Conservation (phyloP, 2,797 vertebrate species). For the Phaenicophaeus curvirostris region DNA sequence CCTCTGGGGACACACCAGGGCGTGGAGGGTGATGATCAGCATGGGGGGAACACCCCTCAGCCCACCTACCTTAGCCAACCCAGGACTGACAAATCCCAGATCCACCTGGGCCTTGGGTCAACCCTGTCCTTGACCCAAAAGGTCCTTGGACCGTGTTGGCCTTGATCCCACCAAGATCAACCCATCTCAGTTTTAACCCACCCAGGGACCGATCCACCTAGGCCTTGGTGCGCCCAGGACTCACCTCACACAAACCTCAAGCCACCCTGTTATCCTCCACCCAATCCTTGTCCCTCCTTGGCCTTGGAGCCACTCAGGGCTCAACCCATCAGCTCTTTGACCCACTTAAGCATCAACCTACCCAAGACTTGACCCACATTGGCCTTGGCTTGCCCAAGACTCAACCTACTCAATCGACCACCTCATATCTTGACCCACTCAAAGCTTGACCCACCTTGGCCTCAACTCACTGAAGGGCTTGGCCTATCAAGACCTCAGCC, state of each 20-base stretch:
- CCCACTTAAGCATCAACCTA: no score
- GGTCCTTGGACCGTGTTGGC: not conserved
- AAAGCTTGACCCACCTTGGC: not conserved
- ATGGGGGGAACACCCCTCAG: accelerated
- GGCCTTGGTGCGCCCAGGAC: not conserved
- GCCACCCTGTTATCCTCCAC: no score
- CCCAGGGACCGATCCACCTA: no score
- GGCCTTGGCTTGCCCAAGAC: not conserved
- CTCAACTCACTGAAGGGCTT: not conserved
- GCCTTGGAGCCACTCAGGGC: not conserved
- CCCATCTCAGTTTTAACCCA: not conserved
- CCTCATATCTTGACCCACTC: not conserved
- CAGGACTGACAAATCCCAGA: not conserved
- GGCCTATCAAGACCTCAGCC: not conserved
- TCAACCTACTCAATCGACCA: not conserved
- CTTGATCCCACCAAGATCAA: not conserved
- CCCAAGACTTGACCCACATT: not conserved
- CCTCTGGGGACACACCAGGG: conserved; percentile 77
- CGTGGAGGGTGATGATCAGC: not conserved
- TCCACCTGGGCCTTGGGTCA: not conserved
- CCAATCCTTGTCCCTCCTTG: not conserved
- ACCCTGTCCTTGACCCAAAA: not conserved
- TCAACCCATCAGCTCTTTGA: not conserved
- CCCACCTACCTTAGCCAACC: not conserved
- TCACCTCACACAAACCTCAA: not conserved